Percentiles rank a stretch among this genome's conserved stretches.
Evolutionary conservation across 2,113 vertebrate species (phyloP).

Genomic region (Gadus chalcogrammus): DNA sequence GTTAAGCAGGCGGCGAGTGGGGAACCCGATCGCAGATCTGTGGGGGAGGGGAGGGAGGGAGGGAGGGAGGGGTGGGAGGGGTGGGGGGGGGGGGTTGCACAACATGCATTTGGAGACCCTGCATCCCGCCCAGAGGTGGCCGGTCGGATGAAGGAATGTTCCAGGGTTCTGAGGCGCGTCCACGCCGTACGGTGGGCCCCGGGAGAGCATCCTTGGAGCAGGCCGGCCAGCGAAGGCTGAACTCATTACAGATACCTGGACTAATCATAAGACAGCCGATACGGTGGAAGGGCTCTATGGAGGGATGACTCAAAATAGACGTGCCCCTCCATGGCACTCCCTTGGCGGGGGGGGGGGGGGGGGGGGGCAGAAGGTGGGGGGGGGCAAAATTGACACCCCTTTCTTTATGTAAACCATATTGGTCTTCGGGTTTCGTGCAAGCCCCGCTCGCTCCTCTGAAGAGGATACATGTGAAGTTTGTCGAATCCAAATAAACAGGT

Average conservation of each 20-base stretch:
- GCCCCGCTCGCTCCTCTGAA: slow-evolving; percentile 12
- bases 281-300: neutral
- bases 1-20: slow-evolving; percentile 46
- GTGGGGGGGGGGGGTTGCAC: too few species aligned
- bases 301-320: neutral
- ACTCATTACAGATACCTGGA: slow-evolving; percentile 1
- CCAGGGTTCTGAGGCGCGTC: too few species aligned
- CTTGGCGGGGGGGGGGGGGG: neutral
- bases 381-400: slow-evolving; percentile 7
- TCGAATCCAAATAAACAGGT: slow-evolving; percentile 60
- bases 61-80: too few species aligned
- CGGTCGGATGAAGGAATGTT: too few species aligned
- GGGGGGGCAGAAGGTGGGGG: too few species aligned
- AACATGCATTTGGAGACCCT: too few species aligned
- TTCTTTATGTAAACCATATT: slow-evolving; percentile 21
- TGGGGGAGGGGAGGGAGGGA: slow-evolving; percentile 10
- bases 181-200: too few species aligned
- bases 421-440: too few species aligned
- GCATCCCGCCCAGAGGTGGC: too few species aligned
- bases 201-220: neutral
- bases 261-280: neutral
- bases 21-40: slow-evolving; percentile 51
- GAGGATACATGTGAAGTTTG: slow-evolving; percentile 49
- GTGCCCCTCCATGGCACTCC: slow-evolving; percentile 3
- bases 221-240: neutral